A percentile compares a stretch with the other conserved stretches of the same genome.
These are phyloP conservation scores for Proterorhinus semilunaris DNA, from an alignment of 2,113 vertebrate species.

Conservation along the genomic window DNA sequence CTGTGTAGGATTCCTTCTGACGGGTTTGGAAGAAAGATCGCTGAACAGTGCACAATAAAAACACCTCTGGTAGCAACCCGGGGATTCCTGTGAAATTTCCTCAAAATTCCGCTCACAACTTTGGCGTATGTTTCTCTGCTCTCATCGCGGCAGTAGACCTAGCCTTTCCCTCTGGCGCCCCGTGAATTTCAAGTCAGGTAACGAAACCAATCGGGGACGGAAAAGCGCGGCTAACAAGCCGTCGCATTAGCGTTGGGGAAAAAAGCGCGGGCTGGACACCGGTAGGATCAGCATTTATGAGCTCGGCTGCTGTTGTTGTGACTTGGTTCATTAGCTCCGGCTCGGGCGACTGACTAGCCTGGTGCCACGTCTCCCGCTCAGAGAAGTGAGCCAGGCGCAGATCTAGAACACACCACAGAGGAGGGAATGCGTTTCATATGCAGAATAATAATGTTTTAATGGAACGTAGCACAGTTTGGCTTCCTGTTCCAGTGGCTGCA, in stretches of 20 bases:
- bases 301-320: constrained; percentile 40
- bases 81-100: not conserved
- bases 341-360: constrained; percentile 44
- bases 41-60: not conserved
- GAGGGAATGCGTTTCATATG: not conserved
- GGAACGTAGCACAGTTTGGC: not conserved
- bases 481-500: not conserved
- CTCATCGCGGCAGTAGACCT: constrained; percentile 16
- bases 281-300: constrained; percentile 59
- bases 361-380: constrained; percentile 26
- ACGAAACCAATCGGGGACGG: constrained; percentile 57
- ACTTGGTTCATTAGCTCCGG: constrained; percentile 62
- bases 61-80: not conserved
- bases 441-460: not conserved
- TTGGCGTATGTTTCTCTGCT: not conserved
- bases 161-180: constrained; percentile 8
- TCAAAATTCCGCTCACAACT: not conserved
- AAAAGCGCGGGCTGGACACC: constrained; percentile 37
- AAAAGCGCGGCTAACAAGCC: constrained; percentile 40
- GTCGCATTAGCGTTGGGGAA: constrained; percentile 55
- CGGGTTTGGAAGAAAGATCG: not conserved
- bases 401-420: constrained; percentile 19
- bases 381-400: constrained; percentile 19
- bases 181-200: constrained; percentile 29
- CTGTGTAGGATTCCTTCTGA: constrained; percentile 15